A percentile compares a stretch with the other conserved stretches of the same genome.
Evolutionary conservation across 2,888 invertebrate species (phyloP).

Genomic region (Microctonus brassicae): DNA sequence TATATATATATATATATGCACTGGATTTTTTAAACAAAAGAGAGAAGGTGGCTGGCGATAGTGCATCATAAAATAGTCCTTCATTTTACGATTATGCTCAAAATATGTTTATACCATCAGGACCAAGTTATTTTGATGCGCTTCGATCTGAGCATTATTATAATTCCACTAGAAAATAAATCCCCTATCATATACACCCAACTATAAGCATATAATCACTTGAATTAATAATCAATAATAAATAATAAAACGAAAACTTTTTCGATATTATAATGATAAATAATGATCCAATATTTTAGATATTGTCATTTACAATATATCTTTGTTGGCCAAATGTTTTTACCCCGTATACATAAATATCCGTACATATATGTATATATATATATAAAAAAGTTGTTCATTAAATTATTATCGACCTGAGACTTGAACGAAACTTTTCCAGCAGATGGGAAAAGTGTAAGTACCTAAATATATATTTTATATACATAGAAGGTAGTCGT

Average conservation of each 20-base stretch:
- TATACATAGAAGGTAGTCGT: background rate
- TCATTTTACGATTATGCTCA: conserved; percentile 43
- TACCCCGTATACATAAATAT: background rate
- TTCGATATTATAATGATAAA: no score
- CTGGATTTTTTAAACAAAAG: background rate
- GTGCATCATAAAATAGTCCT: conserved; percentile 40
- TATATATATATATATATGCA: background rate
- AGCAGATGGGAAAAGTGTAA: conserved; percentile 6
- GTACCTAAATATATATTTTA: background rate
- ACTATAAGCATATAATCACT: no score
- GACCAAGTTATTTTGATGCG: background rate
- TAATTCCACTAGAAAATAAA: no score
- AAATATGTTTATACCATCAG: conserved; percentile 19
- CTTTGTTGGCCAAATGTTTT: background rate
- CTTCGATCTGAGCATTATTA: background rate
- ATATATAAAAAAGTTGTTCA: background rate
- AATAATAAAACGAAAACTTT: no score
- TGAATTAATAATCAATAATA: no score
- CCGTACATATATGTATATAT: no score
- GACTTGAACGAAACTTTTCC: conserved; percentile 14
- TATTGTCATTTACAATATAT: no score
- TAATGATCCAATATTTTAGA: no score
- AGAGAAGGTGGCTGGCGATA: conserved; percentile 1
- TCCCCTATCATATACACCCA: no score
- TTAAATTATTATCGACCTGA: conserved; percentile 23